phyloP scores from a whole-genome alignment of 2,797 vertebrate species.

The Sebastolobus alascanus region DNA sequence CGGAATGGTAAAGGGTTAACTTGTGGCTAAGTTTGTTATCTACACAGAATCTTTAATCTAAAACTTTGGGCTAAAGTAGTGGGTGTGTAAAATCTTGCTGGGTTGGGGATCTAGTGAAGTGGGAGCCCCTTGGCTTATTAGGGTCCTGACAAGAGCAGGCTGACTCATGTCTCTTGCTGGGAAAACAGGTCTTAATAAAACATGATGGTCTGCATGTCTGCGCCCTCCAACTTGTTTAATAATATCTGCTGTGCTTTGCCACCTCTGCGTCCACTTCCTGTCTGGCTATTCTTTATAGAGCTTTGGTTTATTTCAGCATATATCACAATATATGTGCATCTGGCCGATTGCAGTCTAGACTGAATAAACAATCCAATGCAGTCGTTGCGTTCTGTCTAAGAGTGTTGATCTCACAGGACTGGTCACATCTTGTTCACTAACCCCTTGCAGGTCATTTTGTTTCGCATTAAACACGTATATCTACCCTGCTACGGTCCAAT shows the following conservation, averaged over 20 bases:
- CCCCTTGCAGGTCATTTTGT: conserved; percentile 18
- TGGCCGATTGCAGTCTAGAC: conserved; percentile 23
- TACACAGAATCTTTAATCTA: conserved; percentile 50
- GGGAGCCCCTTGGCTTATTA: conserved; percentile 71
- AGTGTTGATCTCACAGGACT: conserved; percentile 17
- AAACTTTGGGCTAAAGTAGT: conserved; percentile 56
- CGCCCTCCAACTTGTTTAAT: conserved; percentile 48
- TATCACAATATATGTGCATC: conserved; percentile 5
- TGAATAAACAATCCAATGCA: conserved; percentile 6
- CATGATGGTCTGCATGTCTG: conserved; percentile 71
- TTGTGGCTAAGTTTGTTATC: background rate
- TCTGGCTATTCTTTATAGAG: conserved; percentile 22
- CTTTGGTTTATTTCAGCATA: conserved; percentile 29
- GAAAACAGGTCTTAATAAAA: conserved; percentile 80
- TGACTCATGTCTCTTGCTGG: conserved; percentile 76
- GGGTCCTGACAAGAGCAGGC: conserved; percentile 58
- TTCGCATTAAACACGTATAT: conserved; percentile 14
- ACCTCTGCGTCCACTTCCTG: conserved; percentile 22
- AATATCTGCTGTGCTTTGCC: conserved; percentile 45
- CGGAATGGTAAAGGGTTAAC: background rate
- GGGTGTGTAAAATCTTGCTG: conserved; percentile 39
- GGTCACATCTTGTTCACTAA: conserved; percentile 15
- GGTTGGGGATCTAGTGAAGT: conserved; percentile 47
- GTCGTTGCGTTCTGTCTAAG: background rate
- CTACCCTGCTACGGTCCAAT: background rate